These are phyloP conservation scores for Cisticola juncidis DNA, from an alignment of 2,113 vertebrate genomes.

Conservation along the genomic window DNA sequence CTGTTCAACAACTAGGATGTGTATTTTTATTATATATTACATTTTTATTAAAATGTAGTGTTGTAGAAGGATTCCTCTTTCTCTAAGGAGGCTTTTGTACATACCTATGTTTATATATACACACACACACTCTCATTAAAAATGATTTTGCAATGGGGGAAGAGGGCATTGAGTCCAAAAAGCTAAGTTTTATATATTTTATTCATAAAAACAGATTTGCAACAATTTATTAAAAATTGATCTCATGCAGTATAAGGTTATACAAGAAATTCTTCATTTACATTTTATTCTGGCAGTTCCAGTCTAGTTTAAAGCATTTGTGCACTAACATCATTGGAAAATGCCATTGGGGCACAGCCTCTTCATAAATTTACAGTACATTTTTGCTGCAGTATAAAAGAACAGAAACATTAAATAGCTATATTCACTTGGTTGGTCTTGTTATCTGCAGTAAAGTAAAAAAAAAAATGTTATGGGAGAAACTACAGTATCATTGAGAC, in stretches of 20 bases:
- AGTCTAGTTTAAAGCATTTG: slow-evolving; percentile 84
- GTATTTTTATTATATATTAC: neutral
- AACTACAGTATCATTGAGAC: slow-evolving; percentile 80
- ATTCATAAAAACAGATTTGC: slow-evolving; percentile 90
- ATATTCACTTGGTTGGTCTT: slow-evolving; percentile 80
- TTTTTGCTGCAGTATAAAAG: slow-evolving; percentile 80
- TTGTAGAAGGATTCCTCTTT: neutral
- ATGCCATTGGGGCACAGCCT: slow-evolving; percentile 82
- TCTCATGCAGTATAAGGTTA: slow-evolving; percentile 88
- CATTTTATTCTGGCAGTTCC: slow-evolving; percentile 84
- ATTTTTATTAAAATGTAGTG: neutral
- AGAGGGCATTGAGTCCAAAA: slow-evolving; percentile 6
- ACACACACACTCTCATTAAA: neutral
- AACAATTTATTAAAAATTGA: slow-evolving; percentile 91
- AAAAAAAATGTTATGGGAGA: slow-evolving; percentile 71
- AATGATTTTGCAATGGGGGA: neutral
- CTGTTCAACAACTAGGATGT: neutral
- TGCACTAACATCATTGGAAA: slow-evolving; percentile 83
- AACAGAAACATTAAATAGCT: slow-evolving; percentile 79
- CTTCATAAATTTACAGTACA: slow-evolving; percentile 79
- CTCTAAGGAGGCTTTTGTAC: neutral
- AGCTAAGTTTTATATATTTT: slow-evolving; percentile 76
- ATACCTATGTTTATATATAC: neutral
- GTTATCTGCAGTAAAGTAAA: slow-evolving; percentile 77
- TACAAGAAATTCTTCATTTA: slow-evolving; percentile 86